These are phyloP conservation scores for Microtus oregoni DNA, from an alignment of 2,113 vertebrate species.

Conservation along the genomic window DNA sequence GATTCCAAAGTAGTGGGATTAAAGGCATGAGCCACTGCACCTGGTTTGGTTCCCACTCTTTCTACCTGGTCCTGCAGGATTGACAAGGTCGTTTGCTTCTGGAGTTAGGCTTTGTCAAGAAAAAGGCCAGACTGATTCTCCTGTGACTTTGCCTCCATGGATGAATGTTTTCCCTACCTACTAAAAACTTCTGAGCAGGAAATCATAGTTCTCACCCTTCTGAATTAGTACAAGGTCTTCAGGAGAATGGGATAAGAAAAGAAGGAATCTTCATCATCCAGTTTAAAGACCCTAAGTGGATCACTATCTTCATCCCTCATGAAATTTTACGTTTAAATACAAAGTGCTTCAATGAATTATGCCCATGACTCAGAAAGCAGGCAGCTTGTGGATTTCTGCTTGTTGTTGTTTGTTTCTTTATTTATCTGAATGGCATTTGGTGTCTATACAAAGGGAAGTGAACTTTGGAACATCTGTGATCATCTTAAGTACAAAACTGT, in stretches of 20 bases:
- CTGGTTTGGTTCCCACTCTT: not conserved
- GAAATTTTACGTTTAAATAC: not conserved
- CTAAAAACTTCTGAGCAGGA: not conserved
- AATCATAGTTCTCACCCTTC: not conserved
- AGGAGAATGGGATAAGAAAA: not conserved
- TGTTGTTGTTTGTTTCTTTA: no score
- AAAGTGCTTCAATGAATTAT: rapidly evolving
- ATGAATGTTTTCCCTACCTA: rapidly evolving
- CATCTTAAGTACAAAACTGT: not conserved
- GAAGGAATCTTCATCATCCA: not conserved
- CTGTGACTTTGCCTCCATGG: not conserved
- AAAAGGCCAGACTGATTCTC: not conserved
- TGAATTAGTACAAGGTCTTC: not conserved
- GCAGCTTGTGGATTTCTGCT: not conserved
- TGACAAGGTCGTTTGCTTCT: not conserved
- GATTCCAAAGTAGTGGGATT: not conserved
- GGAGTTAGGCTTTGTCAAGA: not conserved
- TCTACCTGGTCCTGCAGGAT: rapidly evolving
- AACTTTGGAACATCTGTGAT: not conserved
- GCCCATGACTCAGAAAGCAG: not conserved
- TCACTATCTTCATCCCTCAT: not conserved
- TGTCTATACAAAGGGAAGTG: not conserved
- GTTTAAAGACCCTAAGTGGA: not conserved
- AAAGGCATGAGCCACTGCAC: no score
- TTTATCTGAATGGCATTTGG: not conserved